Evolutionary conservation across 1,140 invertebrate genomes (phyloP).

Genomic region (Andricus grossulariae): DNA sequence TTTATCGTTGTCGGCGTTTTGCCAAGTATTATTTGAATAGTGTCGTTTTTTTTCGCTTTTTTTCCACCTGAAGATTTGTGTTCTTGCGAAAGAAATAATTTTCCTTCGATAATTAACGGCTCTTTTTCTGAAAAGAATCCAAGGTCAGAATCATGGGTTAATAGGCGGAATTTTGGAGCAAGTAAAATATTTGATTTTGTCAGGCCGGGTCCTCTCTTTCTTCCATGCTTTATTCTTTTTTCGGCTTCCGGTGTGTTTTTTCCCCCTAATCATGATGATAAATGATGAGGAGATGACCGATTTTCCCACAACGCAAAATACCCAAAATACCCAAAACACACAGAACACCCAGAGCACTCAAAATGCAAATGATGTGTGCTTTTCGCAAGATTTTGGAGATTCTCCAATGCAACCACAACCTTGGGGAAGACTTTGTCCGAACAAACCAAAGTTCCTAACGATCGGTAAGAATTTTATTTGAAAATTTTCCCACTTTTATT

Average conservation of each 20-base stretch:
- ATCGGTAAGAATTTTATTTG: constrained; percentile 52
- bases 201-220: no score
- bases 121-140: no score
- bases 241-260: background rate
- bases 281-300: background rate
- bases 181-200: no score
- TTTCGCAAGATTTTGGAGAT: constrained; percentile 54
- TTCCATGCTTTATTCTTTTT: background rate
- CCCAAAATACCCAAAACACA: background rate
- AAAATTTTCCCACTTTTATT: background rate
- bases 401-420: constrained; percentile 34
- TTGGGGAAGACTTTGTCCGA: constrained; percentile 63
- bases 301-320: background rate
- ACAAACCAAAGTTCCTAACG: constrained; percentile 33
- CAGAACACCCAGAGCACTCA: constrained; percentile 46
- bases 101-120: no score
- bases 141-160: no score
- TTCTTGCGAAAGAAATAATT: no score
- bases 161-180: no score
- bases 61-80: no score
- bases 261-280: background rate
- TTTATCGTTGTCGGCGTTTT: no score
- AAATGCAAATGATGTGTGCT: constrained; percentile 48
- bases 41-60: no score
- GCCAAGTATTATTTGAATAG: no score